phyloP scores from a whole-genome alignment of 2,888 invertebrate genomes.

The Miltochrista miniata region DNA sequence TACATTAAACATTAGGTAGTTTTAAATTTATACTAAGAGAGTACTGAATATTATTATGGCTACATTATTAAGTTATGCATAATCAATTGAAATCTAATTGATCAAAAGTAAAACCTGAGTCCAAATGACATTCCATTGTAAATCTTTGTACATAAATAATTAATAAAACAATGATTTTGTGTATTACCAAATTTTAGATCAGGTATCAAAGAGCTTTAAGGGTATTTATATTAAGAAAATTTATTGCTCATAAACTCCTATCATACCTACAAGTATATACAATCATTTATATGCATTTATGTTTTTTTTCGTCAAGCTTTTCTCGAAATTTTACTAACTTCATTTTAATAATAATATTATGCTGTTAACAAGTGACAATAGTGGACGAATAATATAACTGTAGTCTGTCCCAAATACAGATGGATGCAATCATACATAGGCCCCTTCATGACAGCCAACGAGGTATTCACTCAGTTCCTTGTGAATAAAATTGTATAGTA shows the following conservation, averaged over 20 bases:
- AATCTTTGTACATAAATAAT: conserved; percentile 70
- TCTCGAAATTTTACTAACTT: no score
- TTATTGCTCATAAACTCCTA: conserved; percentile 71
- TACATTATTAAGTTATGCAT: conserved; percentile 59
- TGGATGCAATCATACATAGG: no score
- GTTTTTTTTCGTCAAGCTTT: conserved; percentile 36
- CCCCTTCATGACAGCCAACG: no score
- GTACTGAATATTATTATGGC: conserved; percentile 56
- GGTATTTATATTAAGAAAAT: conserved; percentile 64
- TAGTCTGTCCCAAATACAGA: no score
- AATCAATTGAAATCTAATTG: conserved; percentile 57
- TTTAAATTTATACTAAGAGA: conserved; percentile 57
- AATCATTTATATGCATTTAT: conserved; percentile 60
- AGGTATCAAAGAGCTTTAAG: conserved; percentile 76
- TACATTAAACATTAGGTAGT: conserved; percentile 45
- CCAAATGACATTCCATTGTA: conserved; percentile 81
- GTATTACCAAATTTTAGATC: conserved; percentile 56
- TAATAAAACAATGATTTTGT: conserved; percentile 37
- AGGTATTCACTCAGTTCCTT: no score
- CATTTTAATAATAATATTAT: no score
- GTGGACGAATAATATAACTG: no score
- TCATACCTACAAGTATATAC: conserved; percentile 37
- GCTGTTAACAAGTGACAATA: no score
- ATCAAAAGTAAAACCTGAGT: conserved; percentile 68
- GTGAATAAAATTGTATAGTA: no score